phyloP scores from a whole-genome alignment of 2,797 vertebrate species.

The Hafferia zeledoni region DNA sequence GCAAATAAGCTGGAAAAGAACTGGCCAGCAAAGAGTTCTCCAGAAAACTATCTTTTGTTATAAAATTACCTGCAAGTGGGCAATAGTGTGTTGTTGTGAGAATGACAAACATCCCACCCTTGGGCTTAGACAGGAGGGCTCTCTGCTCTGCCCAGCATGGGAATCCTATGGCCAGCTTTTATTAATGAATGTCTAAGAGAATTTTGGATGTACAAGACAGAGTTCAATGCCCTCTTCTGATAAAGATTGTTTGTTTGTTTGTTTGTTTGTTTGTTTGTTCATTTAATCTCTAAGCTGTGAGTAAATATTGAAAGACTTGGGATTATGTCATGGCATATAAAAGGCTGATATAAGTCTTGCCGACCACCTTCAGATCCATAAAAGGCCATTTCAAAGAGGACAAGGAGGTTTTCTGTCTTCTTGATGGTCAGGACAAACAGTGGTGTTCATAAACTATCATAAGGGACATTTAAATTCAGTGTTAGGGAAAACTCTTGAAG shows the following conservation, averaged over 20 bases:
- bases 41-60: not conserved
- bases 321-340: not conserved
- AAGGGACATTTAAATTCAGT: not conserved
- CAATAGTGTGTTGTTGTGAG: not conserved
- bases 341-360: not conserved
- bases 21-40: not conserved
- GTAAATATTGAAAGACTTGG: not conserved
- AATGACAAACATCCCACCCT: not conserved
- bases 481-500: not conserved
- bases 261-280: not conserved
- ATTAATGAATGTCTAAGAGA: not conserved
- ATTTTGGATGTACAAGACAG: not conserved
- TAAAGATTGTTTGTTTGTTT: not conserved
- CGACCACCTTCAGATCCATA: not conserved
- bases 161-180: not conserved
- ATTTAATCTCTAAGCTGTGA: not conserved
- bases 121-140: not conserved
- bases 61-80: not conserved
- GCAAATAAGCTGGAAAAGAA: not conserved
- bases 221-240: not conserved
- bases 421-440: not conserved
- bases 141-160: not conserved
- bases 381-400: not conserved
- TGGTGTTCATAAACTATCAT: not conserved
- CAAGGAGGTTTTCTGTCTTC: not conserved